These are phyloP conservation scores for Aphidius colemani DNA, from an alignment of 2,888 invertebrate species.

Conservation along the genomic window DNA sequence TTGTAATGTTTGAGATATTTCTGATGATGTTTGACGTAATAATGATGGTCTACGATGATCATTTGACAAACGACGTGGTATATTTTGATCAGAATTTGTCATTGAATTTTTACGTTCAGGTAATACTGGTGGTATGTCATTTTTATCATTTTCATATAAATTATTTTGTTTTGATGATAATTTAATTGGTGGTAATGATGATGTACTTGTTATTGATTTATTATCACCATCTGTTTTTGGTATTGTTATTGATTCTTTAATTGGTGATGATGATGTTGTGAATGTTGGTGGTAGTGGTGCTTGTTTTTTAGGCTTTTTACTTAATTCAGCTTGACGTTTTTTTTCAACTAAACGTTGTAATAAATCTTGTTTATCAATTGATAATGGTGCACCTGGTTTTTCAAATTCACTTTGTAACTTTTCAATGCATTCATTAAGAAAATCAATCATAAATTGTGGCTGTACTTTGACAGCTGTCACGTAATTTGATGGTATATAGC, in stretches of 20 bases:
- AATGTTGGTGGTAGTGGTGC: constrained; percentile 56
- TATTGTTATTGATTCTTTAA: constrained; percentile 20
- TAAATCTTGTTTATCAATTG: constrained; percentile 68
- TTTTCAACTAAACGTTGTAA: constrained; percentile 69
- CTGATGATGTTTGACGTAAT: constrained; percentile 47
- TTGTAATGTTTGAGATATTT: constrained; percentile 35
- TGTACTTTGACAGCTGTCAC: constrained; percentile 78
- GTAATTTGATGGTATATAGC: constrained; percentile 87
- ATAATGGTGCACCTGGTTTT: constrained; percentile 59
- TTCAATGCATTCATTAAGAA: constrained; percentile 73
- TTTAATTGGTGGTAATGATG: constrained; percentile 34
- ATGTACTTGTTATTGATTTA: constrained; percentile 39
- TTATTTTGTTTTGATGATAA: constrained; percentile 26
- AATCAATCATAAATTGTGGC: constrained; percentile 73
- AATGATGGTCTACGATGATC: constrained; percentile 42
- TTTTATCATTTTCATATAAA: constrained; percentile 30
- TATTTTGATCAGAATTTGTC: no score
- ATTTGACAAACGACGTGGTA: constrained; percentile 1
- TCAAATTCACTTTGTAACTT: constrained; percentile 56
- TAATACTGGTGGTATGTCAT: constrained; percentile 16
- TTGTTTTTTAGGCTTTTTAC: constrained; percentile 53
- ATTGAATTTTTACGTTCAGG: constrained; percentile 29
- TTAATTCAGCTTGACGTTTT: constrained; percentile 65
- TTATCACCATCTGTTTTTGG: constrained; percentile 40
- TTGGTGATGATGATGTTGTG: constrained; percentile 38